Evolutionary conservation across 2,113 vertebrate species (phyloP).

Genomic region (Chamaea fasciata): DNA sequence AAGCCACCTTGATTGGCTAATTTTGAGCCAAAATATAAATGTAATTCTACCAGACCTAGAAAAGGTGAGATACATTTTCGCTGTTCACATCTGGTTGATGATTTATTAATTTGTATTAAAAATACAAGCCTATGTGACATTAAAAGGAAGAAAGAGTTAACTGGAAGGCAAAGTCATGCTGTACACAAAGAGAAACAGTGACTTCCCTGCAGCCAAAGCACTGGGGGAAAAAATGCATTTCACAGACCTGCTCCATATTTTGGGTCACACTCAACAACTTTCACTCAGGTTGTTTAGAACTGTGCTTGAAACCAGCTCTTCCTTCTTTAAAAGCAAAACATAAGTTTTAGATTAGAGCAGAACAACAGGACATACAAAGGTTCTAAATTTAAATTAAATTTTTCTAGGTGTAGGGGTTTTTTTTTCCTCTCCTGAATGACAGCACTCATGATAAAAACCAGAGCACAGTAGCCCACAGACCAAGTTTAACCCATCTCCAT

Average conservation of each 20-base stretch:
- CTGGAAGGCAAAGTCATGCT: not conserved
- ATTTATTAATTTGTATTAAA: not conserved
- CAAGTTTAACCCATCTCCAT: not conserved
- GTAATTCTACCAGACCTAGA: not conserved
- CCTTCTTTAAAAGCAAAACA: not conserved
- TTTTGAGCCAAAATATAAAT: not conserved
- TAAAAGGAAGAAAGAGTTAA: not conserved
- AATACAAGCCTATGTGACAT: not conserved
- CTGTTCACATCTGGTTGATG: not conserved
- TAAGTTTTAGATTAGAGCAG: not conserved
- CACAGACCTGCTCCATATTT: not conserved
- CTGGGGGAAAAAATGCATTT: not conserved
- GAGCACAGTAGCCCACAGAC: not conserved
- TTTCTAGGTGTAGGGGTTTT: not conserved
- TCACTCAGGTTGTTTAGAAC: not conserved
- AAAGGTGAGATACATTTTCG: not conserved
- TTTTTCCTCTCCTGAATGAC: not conserved
- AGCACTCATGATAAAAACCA: conserved; percentile 4
- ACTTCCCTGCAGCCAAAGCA: not conserved
- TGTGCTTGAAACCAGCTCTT: not conserved
- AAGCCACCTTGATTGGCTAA: not conserved
- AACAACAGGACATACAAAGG: not conserved
- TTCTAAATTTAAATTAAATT: conserved; percentile 20
- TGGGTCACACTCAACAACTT: not conserved
- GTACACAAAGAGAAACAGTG: not conserved